These are phyloP conservation scores for Eupsittula cactorum DNA, from an alignment of 2,113 vertebrate species.

Conservation along the genomic window DNA sequence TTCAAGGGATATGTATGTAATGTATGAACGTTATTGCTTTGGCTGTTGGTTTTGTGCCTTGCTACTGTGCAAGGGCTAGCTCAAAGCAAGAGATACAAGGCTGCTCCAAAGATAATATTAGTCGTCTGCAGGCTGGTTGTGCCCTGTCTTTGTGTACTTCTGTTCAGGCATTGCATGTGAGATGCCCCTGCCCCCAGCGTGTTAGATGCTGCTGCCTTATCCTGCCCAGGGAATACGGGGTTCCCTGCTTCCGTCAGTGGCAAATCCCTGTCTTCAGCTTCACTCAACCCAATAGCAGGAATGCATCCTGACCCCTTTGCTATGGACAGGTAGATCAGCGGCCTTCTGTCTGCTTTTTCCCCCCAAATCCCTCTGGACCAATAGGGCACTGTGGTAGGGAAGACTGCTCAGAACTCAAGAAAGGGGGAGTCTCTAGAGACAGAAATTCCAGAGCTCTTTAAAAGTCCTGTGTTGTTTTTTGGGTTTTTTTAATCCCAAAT, in stretches of 20 bases:
- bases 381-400: not conserved
- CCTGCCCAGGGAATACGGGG: not conserved
- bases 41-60: not conserved
- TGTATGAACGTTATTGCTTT: not conserved
- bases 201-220: not conserved
- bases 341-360: not conserved
- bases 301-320: not conserved
- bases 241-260: not conserved
- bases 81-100: not conserved
- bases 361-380: fast-evolving
- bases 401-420: not conserved
- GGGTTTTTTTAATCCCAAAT: not conserved
- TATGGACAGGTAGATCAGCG: not conserved
- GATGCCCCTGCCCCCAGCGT: not conserved
- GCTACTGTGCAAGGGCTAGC: not conserved
- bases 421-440: not conserved
- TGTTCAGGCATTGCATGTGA: not conserved
- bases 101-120: not conserved
- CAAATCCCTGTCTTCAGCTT: not conserved
- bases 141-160: not conserved
- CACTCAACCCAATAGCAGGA: not conserved
- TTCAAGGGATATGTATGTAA: not conserved
- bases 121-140: not conserved
- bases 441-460: not conserved
- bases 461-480: not conserved